These are phyloP conservation scores for Garra rufa DNA, from an alignment of 2,113 vertebrate genomes.

Conservation along the genomic window DNA sequence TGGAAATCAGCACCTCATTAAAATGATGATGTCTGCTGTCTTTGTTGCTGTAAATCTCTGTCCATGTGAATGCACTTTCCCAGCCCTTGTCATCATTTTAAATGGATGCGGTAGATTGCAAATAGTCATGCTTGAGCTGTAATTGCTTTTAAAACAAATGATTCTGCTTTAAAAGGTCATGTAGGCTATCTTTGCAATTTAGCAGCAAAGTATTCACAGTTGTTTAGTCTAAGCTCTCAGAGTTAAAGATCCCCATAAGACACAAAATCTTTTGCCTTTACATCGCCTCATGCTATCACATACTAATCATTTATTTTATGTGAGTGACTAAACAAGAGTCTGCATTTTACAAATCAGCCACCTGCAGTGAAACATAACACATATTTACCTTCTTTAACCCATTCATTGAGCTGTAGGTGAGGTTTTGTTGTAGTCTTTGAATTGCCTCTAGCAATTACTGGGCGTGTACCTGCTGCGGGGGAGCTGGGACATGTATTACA, in stretches of 20 bases:
- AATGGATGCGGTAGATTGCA: not conserved
- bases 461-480: not conserved
- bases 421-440: not conserved
- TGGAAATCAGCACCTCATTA: not conserved
- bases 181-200: not conserved
- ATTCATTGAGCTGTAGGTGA: not conserved
- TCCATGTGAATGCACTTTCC: not conserved
- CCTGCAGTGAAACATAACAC: not conserved
- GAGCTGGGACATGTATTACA: not conserved
- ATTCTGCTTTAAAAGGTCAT: not conserved
- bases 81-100: not conserved
- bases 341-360: not conserved
- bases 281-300: not conserved
- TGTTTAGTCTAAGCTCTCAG: slow-evolving; percentile 17
- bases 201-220: slow-evolving; percentile 46
- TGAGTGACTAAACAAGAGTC: not conserved
- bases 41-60: not conserved
- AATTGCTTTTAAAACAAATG: slow-evolving; percentile 9
- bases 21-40: not conserved
- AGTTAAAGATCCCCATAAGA: not conserved
- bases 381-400: not conserved
- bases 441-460: not conserved
- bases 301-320: not conserved
- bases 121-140: not conserved
- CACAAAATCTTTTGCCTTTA: not conserved